Base-by-base conservation (phyloP, 2,888 invertebrate genomes). In the Dynastes grantii region DNA sequence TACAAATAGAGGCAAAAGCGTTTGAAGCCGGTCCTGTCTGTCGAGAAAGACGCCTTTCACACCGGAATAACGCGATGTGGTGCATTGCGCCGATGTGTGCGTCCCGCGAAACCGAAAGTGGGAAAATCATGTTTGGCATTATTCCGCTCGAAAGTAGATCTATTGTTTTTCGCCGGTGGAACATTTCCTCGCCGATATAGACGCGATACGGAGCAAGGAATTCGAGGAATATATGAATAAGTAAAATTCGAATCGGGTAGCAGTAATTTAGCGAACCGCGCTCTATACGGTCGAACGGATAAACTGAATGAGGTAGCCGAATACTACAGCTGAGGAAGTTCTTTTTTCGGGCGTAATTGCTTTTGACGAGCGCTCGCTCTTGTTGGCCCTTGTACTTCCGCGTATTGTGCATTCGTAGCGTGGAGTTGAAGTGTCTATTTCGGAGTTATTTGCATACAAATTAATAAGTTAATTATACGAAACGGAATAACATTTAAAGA, bases 121-220 rank as follows among this genome's bases (percentile, higher is more conserved):
- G 81, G 82, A 82, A 83, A 84, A 83, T 83, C 82, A 81, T 83
- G 83, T 83, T 83, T 81, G 79, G 82, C 81, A 81, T 82, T 82
- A 81, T 81, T 81, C 76, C 76, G 80, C 81, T 81, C 80, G 81
- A 82, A 82, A 83, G 81, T 82, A 79, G 82, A 78, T 78, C 80
- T 81, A 81, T 83, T 82, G 83, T 83, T 83, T 83, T 82, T 82
- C 81, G 81, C 22, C 22, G 27, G 8, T 22, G 58, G 16, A 22
- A 58, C 55, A 55, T 78, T 78, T 79, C 80, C 80, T 80, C 58
- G 67, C 45, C 11, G 45, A 67, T 11, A 37, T 73, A 55, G 16
- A 58, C 22, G 55, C 55, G 55, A 5, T 6, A 9, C 55, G 22
- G 55, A 8, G 55, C 8, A 22, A 58, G 68, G 65, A 77, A 78